Evolutionary conservation across 2,113 vertebrate species (phyloP), one percentile per base, ranked within the genome.

Genomic region (Platycercus adscitus): DNA sequence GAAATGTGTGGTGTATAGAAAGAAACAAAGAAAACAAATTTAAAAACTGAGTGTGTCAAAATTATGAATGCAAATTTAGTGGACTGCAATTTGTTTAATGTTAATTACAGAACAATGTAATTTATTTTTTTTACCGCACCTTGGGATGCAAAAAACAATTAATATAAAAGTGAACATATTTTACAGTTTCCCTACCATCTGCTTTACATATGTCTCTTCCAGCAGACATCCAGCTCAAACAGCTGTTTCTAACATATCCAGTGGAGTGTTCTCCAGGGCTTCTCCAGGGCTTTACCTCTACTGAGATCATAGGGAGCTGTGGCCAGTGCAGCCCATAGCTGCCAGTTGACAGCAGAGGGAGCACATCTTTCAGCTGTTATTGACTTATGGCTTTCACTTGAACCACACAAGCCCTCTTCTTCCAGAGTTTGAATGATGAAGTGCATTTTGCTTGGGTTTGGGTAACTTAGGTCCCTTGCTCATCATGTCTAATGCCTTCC

Each of bases 131-230:
- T 33, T 46, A 9, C 65, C 50, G 26, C 73, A 76, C 73, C 24
- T 79, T 64, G 56, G 84, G 65, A 92, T 56, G 29, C 25, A 71
- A 71, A 78, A 73, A 17, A 0, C 60, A 69, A 68, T 89, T 86
- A 84, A 43, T 75, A 41, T 3, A 35, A 58, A 64, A 71, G 29
- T 15, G 58, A 91, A 91, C 47, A 71, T 29, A 55, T 92, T 93
- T 95, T 76, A 68, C 64, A 81, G 46, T 23, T 92, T 92, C 56
- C 19, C 31, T 50, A 25, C 92, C 68, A 78, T 88, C 92, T 95
- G 91, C 46, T 47, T 19, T 56, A 19, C 86, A 89, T 65, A n/a
- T 96, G 85, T 60, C 78, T 93, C 72, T 81, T 84, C 37, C 80
- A 84, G 82, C 75, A 79, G 49, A 56, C n/a, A 69, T 31, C 53